These are phyloP conservation scores for Larimichthys crocea DNA, from an alignment of 2,113 vertebrate species.

Conservation along the genomic window DNA sequence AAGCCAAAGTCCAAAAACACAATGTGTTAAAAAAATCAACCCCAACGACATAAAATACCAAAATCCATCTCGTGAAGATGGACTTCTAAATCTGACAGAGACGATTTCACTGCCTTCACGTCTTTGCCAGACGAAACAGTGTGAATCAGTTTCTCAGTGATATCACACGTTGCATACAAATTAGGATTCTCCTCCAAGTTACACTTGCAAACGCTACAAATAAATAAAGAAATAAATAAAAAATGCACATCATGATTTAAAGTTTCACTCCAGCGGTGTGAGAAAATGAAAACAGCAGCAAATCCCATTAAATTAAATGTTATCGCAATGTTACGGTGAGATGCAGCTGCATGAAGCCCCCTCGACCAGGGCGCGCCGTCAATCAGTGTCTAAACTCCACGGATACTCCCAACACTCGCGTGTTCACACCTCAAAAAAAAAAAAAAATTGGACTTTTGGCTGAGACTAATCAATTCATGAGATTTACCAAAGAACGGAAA, in stretches of 20 bases:
- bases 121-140: background rate
- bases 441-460: background rate
- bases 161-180: constrained; percentile 26
- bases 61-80: background rate
- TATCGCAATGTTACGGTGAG: constrained; percentile 15
- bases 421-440: background rate
- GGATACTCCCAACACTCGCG: constrained; percentile 37
- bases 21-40: background rate
- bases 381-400: constrained; percentile 61
- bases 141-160: background rate
- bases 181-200: constrained; percentile 23
- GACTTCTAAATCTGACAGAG: background rate
- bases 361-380: constrained; percentile 36
- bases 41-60: background rate
- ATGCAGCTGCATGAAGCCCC: constrained; percentile 52
- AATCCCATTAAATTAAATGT: constrained; percentile 48
- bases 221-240: background rate
- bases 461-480: background rate
- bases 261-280: constrained; percentile 15
- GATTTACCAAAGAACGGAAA: background rate
- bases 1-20: background rate
- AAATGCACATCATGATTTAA: constrained; percentile 20
- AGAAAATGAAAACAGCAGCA: constrained; percentile 38
- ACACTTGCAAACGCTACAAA: background rate
- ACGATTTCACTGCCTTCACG: background rate